These are phyloP conservation scores for Cerastoderma edule DNA, from an alignment of 2,888 invertebrate genomes.

Conservation along the genomic window DNA sequence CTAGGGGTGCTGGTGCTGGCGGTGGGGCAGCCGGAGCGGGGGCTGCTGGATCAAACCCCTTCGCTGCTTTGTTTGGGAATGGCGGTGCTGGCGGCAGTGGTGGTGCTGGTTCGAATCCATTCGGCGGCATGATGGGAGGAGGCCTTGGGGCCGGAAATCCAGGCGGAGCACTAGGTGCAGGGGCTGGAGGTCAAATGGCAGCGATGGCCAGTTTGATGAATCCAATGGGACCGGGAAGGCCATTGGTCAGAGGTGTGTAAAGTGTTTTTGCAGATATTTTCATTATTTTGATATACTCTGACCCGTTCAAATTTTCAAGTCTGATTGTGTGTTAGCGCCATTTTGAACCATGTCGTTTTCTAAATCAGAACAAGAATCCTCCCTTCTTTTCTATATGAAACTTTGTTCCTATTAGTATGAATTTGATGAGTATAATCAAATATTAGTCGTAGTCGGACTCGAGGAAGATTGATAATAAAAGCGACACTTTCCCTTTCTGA, in stretches of 20 bases:
- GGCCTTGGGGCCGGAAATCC: not conserved
- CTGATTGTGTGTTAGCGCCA: too few relatives aligned
- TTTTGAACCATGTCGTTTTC: too few relatives aligned
- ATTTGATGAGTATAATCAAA: not conserved
- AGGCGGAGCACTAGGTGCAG: conserved; percentile 1
- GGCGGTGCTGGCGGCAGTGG: not conserved
- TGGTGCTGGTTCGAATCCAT: not conserved
- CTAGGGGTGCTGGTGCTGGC: not conserved
- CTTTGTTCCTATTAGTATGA: not conserved
- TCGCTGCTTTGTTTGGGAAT: conserved; percentile 16
- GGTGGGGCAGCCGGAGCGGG: not conserved
- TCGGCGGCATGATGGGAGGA: conserved; percentile 9
- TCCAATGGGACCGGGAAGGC: conserved; percentile 49
- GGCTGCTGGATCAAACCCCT: not conserved
- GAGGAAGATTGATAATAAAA: too few relatives aligned
- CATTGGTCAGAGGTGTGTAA: conserved; percentile 39
- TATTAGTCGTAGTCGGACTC: too few relatives aligned
- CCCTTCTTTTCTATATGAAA: not conserved
- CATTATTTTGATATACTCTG: not conserved
- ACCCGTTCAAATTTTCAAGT: not conserved
- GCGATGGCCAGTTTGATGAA: conserved; percentile 36
- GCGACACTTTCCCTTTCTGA: too few relatives aligned
- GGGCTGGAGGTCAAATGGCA: conserved; percentile 15
- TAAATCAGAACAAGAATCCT: not conserved
- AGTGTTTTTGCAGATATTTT: conserved; percentile 14